phyloP scores from a whole-genome alignment of 2,113 vertebrate species.

The Neogobius melanostomus region DNA sequence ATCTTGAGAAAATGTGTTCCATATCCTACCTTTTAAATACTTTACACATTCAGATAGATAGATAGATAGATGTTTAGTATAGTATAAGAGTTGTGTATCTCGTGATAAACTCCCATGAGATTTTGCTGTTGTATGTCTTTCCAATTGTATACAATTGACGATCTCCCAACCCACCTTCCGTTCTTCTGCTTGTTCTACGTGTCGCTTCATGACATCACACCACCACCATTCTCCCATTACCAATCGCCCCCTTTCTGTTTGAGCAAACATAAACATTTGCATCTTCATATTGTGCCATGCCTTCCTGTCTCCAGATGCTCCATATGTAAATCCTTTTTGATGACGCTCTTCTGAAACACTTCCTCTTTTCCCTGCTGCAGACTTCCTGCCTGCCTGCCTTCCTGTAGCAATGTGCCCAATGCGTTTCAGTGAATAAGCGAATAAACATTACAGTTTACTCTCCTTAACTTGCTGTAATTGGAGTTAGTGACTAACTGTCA shows the following conservation, averaged over 20 bases:
- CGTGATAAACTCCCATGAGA: too few species aligned
- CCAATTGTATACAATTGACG: background rate
- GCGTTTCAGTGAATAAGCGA: conserved; percentile 29
- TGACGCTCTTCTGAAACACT: conserved; percentile 29
- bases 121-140: too few species aligned
- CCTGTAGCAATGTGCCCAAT: conserved; percentile 26
- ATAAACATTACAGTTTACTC: conserved; percentile 15
- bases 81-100: too few species aligned
- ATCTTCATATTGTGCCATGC: conserved; percentile 22
- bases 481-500: conserved; percentile 32
- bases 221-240: conserved; percentile 13
- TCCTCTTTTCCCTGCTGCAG: conserved; percentile 62
- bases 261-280: conserved; percentile 7
- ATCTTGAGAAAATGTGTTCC: too few species aligned
- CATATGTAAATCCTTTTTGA: conserved; percentile 30
- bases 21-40: too few species aligned
- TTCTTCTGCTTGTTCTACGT: background rate
- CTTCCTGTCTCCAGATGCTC: conserved; percentile 49
- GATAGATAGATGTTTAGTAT: too few species aligned
- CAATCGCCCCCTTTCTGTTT: background rate
- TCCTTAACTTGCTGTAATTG: conserved; percentile 32
- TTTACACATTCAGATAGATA: too few species aligned
- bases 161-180: background rate
- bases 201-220: conserved; percentile 33
- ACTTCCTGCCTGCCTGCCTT: conserved; percentile 49